These are phyloP conservation scores for Rapana venosa DNA, from an alignment of 2,888 invertebrate genomes.

Conservation along the genomic window DNA sequence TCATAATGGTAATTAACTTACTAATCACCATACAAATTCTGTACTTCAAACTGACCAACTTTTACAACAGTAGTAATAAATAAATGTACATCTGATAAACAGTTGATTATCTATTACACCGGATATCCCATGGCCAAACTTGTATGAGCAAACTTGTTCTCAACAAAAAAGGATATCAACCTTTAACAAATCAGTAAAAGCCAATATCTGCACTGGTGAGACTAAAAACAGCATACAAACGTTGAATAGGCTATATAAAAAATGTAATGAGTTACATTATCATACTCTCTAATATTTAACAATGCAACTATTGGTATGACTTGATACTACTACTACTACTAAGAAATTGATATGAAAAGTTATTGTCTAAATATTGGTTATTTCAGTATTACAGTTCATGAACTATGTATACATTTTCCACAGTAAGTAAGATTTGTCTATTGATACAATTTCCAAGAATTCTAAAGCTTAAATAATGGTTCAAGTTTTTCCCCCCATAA, in stretches of 20 bases:
- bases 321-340: no score
- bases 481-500: no score
- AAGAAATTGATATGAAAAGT: no score
- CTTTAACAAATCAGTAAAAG: background rate
- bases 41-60: background rate
- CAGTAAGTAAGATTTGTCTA: no score
- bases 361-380: no score
- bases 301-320: no score
- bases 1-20: no score
- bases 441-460: no score
- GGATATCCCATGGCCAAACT: constrained; percentile 5
- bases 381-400: no score
- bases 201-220: background rate
- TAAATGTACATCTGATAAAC: background rate
- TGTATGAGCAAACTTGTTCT: background rate
- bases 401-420: no score
- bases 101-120: background rate
- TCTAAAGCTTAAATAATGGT: no score
- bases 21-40: background rate
- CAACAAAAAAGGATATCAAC: background rate
- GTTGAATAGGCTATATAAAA: no score
- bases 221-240: background rate
- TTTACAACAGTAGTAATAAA: background rate
- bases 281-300: background rate
- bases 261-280: background rate